phyloP scores from a whole-genome alignment of 2,113 vertebrate species.

The Globicephala melas region DNA sequence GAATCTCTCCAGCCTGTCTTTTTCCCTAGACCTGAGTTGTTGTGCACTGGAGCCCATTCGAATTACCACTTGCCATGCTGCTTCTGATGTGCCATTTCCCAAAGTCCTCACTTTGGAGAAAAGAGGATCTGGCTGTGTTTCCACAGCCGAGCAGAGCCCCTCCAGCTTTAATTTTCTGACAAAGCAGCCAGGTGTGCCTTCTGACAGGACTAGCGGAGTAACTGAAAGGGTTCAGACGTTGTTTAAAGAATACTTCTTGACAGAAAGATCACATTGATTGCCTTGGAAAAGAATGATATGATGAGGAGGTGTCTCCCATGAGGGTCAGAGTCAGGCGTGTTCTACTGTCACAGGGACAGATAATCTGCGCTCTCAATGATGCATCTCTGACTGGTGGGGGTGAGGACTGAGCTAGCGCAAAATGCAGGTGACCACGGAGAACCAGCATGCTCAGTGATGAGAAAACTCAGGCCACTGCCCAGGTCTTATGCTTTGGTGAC shows the following conservation, averaged over 20 bases:
- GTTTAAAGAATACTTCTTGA: neutral
- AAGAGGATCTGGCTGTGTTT: neutral
- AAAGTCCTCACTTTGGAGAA: neutral
- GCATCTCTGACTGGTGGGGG: neutral
- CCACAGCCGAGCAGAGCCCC: neutral
- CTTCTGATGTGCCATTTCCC: neutral
- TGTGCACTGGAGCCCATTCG: neutral
- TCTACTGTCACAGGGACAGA: neutral
- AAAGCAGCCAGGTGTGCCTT: neutral
- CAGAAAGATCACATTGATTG: neutral
- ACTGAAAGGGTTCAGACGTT: neutral
- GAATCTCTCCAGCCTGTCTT: neutral
- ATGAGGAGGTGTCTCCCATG: neutral
- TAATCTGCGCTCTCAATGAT: neutral
- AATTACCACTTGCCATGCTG: neutral
- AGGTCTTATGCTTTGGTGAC: neutral
- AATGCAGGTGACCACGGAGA: neutral
- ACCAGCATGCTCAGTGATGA: neutral
- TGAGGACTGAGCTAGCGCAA: neutral
- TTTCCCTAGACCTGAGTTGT: neutral
- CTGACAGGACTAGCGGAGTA: neutral
- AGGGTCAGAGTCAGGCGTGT: neutral
- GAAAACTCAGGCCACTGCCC: neutral
- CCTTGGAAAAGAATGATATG: neutral
- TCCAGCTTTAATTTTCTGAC: neutral